Evolutionary conservation across 2,113 vertebrate species (phyloP).

Genomic region (Andinoacara biseriatus): DNA sequence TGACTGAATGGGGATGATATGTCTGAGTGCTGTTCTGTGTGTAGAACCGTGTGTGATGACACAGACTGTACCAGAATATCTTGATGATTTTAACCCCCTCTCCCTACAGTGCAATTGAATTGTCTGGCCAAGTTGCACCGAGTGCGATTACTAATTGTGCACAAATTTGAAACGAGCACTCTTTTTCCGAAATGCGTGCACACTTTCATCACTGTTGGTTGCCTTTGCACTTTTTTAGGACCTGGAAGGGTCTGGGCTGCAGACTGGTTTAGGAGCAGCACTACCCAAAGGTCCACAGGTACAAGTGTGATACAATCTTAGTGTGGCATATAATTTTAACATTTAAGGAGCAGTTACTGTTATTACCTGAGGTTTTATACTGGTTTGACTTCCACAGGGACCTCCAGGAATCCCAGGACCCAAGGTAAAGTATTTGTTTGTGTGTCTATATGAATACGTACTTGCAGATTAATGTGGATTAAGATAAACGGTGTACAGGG

Average conservation of each 20-base stretch:
- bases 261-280: constrained; percentile 52
- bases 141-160: background rate
- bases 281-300: constrained; percentile 77
- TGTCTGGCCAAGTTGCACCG: rapidly evolving
- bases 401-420: constrained; percentile 73
- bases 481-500: too few species aligned
- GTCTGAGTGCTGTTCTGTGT: background rate
- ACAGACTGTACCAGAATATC: rapidly evolving
- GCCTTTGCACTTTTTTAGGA: constrained; percentile 77
- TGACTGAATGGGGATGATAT: background rate
- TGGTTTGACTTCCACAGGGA: constrained; percentile 64
- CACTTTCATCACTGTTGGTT: background rate
- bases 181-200: rapidly evolving
- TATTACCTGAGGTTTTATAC: background rate
- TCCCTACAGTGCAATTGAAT: background rate
- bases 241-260: constrained; percentile 86
- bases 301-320: constrained; percentile 19
- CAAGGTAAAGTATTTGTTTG: constrained; percentile 54
- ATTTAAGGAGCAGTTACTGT: rapidly evolving
- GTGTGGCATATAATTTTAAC: background rate
- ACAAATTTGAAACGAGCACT: background rate
- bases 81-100: background rate
- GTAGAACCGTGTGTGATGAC: background rate
- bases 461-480: too few species aligned
- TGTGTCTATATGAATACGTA: background rate